Percentiles rank a stretch among this genome's conserved stretches.
These are phyloP conservation scores for Sylvilagus bachmani DNA, from an alignment of 2,113 vertebrate species.

Conservation along the genomic window DNA sequence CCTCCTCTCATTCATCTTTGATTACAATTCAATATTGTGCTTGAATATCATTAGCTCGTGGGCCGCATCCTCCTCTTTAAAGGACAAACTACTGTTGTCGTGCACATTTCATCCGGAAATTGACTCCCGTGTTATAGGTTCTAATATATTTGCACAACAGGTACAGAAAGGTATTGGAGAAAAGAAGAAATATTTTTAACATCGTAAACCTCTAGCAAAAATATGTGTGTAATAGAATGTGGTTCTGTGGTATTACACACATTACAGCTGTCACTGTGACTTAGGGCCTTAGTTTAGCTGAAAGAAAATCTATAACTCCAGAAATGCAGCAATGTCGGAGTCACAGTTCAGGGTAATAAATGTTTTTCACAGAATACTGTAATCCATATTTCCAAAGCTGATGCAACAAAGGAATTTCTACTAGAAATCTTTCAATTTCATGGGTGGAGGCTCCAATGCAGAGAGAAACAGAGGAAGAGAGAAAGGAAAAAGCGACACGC, in stretches of 20 bases:
- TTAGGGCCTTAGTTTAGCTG: slow-evolving; percentile 93
- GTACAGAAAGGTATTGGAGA: slow-evolving; percentile 88
- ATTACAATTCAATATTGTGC: slow-evolving; percentile 92
- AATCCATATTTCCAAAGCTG: slow-evolving; percentile 92
- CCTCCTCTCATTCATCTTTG: slow-evolving; percentile 93
- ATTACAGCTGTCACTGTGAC: slow-evolving; percentile 92
- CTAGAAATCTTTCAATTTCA: slow-evolving; percentile 91
- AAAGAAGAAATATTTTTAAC: slow-evolving; percentile 92
- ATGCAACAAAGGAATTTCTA: slow-evolving; percentile 90
- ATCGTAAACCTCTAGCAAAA: slow-evolving; percentile 92
- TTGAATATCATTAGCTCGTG: slow-evolving; percentile 90
- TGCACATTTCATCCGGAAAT: slow-evolving; percentile 90
- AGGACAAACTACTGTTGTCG: slow-evolving; percentile 85
- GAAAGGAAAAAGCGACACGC: slow-evolving; percentile 80
- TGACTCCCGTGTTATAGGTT: slow-evolving; percentile 89
- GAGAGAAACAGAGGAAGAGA: slow-evolving; percentile 69
- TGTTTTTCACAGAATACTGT: slow-evolving; percentile 91
- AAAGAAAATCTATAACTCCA: slow-evolving; percentile 93
- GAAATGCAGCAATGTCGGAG: slow-evolving; percentile 91
- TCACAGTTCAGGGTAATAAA: slow-evolving; percentile 92
- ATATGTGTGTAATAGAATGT: slow-evolving; percentile 93
- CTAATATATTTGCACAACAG: slow-evolving; percentile 91
- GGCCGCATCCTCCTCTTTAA: slow-evolving; percentile 68
- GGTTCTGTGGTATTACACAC: slow-evolving; percentile 91
- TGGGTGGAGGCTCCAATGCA: slow-evolving; percentile 84